Evolutionary conservation across 2,888 invertebrate species (phyloP).

Genomic region (Parasteatoda lunata): DNA sequence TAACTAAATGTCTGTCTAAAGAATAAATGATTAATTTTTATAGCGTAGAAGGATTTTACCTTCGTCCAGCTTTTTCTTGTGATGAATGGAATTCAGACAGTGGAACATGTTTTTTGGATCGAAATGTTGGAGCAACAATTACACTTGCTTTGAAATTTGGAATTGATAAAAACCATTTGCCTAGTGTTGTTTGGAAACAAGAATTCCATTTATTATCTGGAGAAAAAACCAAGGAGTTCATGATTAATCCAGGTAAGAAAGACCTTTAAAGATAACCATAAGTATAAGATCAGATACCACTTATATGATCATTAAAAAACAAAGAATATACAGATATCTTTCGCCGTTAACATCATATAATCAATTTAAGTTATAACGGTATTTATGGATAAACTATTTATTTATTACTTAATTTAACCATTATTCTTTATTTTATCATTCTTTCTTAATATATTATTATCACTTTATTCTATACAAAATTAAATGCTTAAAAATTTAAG

Average conservation of each 20-base stretch:
- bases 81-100: conserved; percentile 31
- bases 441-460: no score
- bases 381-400: no score
- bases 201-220: conserved; percentile 18
- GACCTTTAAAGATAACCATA: not conserved
- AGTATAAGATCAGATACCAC: not conserved
- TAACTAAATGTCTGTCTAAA: no score
- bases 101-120: conserved; percentile 23
- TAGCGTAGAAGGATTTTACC: not conserved
- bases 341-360: no score
- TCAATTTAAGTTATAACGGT: no score
- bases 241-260: conserved; percentile 21
- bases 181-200: conserved; percentile 18
- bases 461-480: no score
- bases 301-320: no score
- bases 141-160: conserved; percentile 13
- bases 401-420: no score
- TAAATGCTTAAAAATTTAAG: no score
- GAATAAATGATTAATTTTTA: no score
- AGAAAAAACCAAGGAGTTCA: not conserved
- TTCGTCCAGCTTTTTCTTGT: conserved; percentile 22
- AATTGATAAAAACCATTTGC: not conserved
- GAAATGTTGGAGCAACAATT: conserved; percentile 39
- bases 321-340: no score
- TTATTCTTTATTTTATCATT: no score